These are phyloP conservation scores for Samia ricini DNA, from an alignment of 1,140 invertebrate species.

Conservation along the genomic window DNA sequence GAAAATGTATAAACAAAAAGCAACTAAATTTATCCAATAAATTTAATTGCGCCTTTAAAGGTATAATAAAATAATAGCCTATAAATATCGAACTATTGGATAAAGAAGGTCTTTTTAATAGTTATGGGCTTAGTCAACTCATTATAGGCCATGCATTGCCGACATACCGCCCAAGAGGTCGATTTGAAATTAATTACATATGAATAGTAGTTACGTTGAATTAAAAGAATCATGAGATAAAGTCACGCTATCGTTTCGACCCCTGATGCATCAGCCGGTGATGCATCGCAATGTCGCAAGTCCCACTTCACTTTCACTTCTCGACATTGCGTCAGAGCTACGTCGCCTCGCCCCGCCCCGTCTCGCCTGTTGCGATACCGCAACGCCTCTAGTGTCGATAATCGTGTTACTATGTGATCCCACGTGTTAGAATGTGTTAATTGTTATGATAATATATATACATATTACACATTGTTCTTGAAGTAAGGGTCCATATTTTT, in stretches of 20 bases:
- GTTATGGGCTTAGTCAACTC: too few relatives aligned
- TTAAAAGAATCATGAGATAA: neutral
- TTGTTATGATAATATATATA: neutral
- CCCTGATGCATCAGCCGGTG: slow-evolving; percentile 54
- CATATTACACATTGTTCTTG: neutral
- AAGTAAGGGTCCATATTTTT: neutral
- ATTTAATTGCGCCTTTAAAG: too few relatives aligned
- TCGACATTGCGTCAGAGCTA: slow-evolving; percentile 45
- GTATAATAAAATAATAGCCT: too few relatives aligned
- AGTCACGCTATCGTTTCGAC: slow-evolving; percentile 18
- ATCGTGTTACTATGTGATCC: slow-evolving; percentile 17
- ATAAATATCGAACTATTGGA: too few relatives aligned
- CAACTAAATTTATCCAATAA: too few relatives aligned
- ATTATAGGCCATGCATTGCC: too few relatives aligned
- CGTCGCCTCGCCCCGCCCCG: neutral
- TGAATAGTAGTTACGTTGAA: neutral
- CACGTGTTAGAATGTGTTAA: slow-evolving; percentile 1
- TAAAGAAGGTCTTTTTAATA: too few relatives aligned
- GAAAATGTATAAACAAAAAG: too few relatives aligned
- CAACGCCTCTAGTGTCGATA: slow-evolving; percentile 15
- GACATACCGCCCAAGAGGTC: too few relatives aligned
- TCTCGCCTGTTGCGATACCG: slow-evolving; percentile 41
- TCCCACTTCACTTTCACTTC: slow-evolving; percentile 63
- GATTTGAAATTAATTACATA: neutral
- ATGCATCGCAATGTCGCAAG: slow-evolving; percentile 64